These are phyloP conservation scores for Labeo calbasu DNA, from an alignment of 2,797 vertebrate genomes.

Conservation along the genomic window DNA sequence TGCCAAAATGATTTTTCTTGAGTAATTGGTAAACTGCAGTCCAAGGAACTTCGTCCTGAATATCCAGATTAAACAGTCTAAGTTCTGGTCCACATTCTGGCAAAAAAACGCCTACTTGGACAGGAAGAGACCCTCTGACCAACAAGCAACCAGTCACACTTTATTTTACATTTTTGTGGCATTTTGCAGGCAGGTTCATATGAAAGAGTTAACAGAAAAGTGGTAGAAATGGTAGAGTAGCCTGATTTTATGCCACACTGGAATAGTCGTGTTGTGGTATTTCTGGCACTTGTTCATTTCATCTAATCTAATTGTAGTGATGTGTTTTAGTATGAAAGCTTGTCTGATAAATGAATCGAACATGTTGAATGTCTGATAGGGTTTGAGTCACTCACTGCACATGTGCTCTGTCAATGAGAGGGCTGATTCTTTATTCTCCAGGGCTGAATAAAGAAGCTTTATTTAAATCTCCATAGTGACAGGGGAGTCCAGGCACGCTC, in stretches of 20 bases:
- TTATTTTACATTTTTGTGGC: background rate
- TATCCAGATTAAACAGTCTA: background rate
- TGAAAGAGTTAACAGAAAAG: background rate
- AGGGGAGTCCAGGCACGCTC: constrained; percentile 10
- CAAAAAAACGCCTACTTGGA: background rate
- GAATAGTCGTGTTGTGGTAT: too few species aligned
- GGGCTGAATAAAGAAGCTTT: constrained; percentile 41
- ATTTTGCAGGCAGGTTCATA: background rate
- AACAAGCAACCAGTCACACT: background rate
- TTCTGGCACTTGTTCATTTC: background rate
- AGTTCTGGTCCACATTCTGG: background rate
- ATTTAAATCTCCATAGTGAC: constrained; percentile 45
- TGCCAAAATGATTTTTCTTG: background rate
- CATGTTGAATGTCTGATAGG: background rate
- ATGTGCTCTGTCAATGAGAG: constrained; percentile 22
- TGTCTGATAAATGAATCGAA: background rate
- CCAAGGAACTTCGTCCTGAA: background rate
- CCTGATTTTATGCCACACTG: background rate
- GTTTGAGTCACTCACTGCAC: background rate
- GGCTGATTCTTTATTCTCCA: background rate
- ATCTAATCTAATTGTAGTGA: background rate
- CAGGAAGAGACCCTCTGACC: background rate
- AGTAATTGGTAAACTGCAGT: background rate
- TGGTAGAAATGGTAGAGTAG: background rate
- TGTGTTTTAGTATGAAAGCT: background rate